Conservation (phyloP, 2,113 vertebrate genomes). For the Varanus salvator region DNA sequence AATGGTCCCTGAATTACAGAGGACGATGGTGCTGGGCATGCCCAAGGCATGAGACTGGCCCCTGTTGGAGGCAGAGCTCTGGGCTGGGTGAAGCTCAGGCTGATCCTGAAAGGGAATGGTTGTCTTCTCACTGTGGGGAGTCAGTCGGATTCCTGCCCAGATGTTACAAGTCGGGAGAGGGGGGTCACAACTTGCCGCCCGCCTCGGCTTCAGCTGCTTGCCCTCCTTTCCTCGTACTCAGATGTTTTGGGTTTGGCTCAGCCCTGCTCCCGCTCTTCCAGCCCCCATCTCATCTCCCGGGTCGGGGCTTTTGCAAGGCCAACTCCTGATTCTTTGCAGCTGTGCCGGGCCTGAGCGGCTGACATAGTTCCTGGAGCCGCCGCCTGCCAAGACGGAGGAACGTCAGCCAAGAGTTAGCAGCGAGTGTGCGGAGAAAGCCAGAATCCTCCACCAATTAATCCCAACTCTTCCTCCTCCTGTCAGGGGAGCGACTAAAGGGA, state of each 20-base stretch:
- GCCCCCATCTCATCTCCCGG: slow-evolving; percentile 6
- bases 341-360: slow-evolving; percentile 59
- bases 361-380: slow-evolving; percentile 60
- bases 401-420: slow-evolving; percentile 75
- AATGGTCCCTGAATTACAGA: background rate
- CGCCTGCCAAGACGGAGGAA: slow-evolving; percentile 62
- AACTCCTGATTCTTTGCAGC: slow-evolving; percentile 69
- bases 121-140: background rate
- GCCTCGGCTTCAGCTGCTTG: background rate
- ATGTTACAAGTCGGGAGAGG: background rate
- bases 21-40: too few species aligned
- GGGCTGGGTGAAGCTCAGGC: background rate
- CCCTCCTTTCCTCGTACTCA: background rate
- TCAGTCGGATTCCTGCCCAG: background rate
- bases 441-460: slow-evolving; percentile 1
- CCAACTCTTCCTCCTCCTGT: slow-evolving; percentile 16
- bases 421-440: slow-evolving; percentile 57
- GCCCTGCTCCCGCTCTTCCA: background rate
- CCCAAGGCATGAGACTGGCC: too few species aligned
- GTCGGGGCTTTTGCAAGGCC: background rate
- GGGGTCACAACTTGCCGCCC: background rate
- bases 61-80: background rate
- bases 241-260: slow-evolving; percentile 10
- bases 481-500: slow-evolving; percentile 7
- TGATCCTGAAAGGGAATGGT: background rate